Conservation (phyloP, 2,113 vertebrate genomes). For the Athene cunicularia region DNA sequence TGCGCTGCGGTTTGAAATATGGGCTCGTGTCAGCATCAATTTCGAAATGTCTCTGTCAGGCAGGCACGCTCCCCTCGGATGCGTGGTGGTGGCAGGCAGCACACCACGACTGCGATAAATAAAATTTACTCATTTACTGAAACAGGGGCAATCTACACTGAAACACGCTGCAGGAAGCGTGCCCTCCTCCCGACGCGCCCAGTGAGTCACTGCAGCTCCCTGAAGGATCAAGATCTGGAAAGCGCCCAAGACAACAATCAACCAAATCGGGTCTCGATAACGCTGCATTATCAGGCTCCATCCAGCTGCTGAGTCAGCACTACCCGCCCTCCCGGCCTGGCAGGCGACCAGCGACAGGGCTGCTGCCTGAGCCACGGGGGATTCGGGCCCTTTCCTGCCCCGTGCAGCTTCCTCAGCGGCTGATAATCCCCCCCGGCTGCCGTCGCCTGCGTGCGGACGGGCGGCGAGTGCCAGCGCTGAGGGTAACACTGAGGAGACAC, state of each 20-base stretch:
- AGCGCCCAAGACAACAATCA: not conserved
- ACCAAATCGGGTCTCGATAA: not conserved
- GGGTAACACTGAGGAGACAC: accelerated
- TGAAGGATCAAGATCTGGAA: not conserved
- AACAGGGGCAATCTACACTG: not conserved
- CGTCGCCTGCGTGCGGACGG: accelerated
- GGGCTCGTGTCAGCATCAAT: not conserved
- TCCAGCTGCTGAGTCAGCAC: conserved; percentile 2
- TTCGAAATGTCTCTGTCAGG: not conserved
- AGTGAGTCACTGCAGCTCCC: conserved; percentile 9
- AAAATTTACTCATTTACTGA: not conserved
- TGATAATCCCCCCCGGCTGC: not conserved
- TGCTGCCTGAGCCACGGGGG: not conserved
- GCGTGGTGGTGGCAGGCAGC: not conserved
- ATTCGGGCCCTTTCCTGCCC: not conserved
- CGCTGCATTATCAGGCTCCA: conserved; percentile 11
- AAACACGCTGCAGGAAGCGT: not conserved
- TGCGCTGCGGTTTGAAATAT: not conserved
- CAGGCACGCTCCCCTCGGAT: not conserved
- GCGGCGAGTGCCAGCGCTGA: accelerated
- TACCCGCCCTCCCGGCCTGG: not conserved
- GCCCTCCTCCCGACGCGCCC: not conserved
- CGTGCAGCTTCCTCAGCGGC: not conserved
- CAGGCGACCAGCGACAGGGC: not conserved
- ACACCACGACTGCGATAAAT: not conserved